Evolutionary conservation across 2,888 invertebrate genomes (phyloP), one percentile per base, ranked within the genome.

Genomic region (Scaptomyza polygonia): DNA sequence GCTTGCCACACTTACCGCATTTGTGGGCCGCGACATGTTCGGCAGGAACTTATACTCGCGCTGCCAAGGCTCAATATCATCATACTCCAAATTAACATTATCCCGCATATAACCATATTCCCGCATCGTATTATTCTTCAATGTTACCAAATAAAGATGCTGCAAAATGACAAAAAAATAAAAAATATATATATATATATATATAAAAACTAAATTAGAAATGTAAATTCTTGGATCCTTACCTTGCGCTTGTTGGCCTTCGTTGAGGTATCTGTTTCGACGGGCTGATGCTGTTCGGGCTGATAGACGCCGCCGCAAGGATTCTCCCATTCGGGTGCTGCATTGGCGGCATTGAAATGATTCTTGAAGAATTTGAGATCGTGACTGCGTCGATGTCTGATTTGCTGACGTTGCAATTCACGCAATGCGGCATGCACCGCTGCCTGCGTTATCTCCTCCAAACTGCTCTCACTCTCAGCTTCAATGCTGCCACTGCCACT

Each of bases 41-140:
- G 91, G 88, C 69, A 91, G 77, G 75, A 91, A 91, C 64, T 75
- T 83, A 69, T 90, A 91, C n/a, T 83, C 68, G 21, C 63, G 40
- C 44, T 80, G 74, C 62, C 87, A 82, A 18, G 79, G 75, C 55
- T 83, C 74, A 12, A 53, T 63, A 36, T 65, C 54, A 43, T 58
- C 61, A 34, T 88, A 86, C 63, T 89, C 85, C 58, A 75, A 70
- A 30, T 69, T 86, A 32, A 85, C 68, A 21, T 81, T 85, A 32
- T 21, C 18, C 12, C 21, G 56, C 27, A 77, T 72, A 9, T 39
- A 16, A 7, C 40, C 44, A 45, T 59, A 79, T 58, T 88, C 85
- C 11, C 49, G 51, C 29, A 54, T 47, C 6, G 73, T 79, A 21
- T 67, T 66, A 52, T 70, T 67, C n/a, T 73, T 72, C 67, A 89